phyloP scores from a whole-genome alignment of 92 coral and sea anemone genomes.

The Chrysogorgia sp. region DNA sequence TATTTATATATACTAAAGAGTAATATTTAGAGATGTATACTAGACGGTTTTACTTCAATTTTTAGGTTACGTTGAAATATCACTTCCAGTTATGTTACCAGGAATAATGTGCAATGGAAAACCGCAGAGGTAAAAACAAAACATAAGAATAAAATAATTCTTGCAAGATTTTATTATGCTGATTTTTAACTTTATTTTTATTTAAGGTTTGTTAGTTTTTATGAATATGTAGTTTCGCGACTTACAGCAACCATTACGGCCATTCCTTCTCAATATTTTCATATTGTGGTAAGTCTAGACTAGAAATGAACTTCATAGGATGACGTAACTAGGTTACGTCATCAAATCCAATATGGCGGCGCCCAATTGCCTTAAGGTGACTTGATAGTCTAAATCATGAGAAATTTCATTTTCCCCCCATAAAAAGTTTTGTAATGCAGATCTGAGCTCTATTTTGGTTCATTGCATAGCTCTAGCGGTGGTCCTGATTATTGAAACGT shows the following conservation, averaged over 20 bases:
- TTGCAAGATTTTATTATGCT: conserved; percentile 25
- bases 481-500: too few species aligned
- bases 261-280: conserved; percentile 75
- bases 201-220: conserved; percentile 77
- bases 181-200: background rate
- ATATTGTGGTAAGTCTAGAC: conserved; percentile 70
- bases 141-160: too few species aligned
- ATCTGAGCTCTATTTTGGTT: too few species aligned
- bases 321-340: background rate
- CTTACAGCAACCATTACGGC: conserved; percentile 81
- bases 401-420: too few species aligned
- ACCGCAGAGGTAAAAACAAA: conserved; percentile 82
- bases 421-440: too few species aligned
- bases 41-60: background rate
- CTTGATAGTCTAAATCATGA: too few species aligned
- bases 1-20: too few species aligned
- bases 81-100: conserved; percentile 77
- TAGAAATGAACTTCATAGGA: background rate
- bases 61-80: conserved; percentile 73
- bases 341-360: too few species aligned
- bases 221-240: conserved; percentile 84
- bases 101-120: conserved; percentile 95
- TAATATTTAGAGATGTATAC: background rate
- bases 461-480: too few species aligned
- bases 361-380: too few species aligned